Evolutionary conservation across 2,888 invertebrate genomes (phyloP).

Genomic region (Macaria liturata): DNA sequence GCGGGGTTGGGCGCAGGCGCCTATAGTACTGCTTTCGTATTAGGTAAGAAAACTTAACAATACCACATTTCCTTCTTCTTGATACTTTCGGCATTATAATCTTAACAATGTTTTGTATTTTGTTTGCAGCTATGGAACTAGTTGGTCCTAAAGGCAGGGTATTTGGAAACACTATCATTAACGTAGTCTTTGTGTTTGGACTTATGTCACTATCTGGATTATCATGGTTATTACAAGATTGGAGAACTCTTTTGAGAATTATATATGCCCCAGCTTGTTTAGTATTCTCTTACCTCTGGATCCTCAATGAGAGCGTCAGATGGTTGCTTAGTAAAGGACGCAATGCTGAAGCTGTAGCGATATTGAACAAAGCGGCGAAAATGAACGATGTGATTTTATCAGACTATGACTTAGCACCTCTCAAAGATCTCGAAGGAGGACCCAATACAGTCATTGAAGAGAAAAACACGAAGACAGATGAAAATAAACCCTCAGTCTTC

Average conservation of each 20-base stretch:
- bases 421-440: conserved; percentile 54
- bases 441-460: conserved; percentile 35
- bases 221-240: conserved; percentile 87
- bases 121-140: conserved; percentile 87
- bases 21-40: conserved; percentile 83
- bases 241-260: conserved; percentile 86
- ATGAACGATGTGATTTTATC: conserved; percentile 82
- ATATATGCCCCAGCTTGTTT: conserved; percentile 88
- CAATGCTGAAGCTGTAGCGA: conserved; percentile 84
- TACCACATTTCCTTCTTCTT: no score
- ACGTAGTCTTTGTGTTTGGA: conserved; percentile 88
- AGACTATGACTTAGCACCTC: conserved; percentile 64
- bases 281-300: conserved; percentile 86
- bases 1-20: conserved; percentile 82
- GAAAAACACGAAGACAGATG: conserved; percentile 33
- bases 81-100: no score
- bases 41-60: conserved; percentile 67
- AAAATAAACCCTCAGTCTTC: conserved; percentile 51
- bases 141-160: conserved; percentile 90
- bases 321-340: conserved; percentile 90
- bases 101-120: conserved; percentile 3
- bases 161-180: conserved; percentile 88
- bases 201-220: conserved; percentile 86
- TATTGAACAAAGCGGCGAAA: conserved; percentile 86
- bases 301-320: conserved; percentile 88